phyloP scores from a whole-genome alignment of 2,797 vertebrate species.

The Gephyroberyx darwinii region DNA sequence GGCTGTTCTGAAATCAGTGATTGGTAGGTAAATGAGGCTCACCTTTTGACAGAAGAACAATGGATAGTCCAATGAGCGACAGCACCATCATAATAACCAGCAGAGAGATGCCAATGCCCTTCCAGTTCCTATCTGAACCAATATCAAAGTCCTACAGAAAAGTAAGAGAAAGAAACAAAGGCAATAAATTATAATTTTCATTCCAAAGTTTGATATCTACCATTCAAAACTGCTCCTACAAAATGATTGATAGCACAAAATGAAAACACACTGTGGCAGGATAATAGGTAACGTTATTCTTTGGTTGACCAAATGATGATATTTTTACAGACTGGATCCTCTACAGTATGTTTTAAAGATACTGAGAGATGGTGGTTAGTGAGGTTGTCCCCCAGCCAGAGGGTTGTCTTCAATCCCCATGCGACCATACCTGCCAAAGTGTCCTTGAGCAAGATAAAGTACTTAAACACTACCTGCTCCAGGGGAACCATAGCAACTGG shows the following conservation, averaged over 20 bases:
- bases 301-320: background rate
- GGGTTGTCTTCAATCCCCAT: too few relatives aligned
- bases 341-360: too few relatives aligned
- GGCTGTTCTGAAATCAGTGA: background rate
- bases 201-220: background rate
- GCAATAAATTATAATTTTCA: background rate
- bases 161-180: constrained; percentile 10
- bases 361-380: too few relatives aligned
- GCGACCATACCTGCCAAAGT: background rate
- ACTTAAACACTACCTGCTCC: background rate
- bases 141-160: constrained; percentile 71
- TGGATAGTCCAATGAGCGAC: constrained; percentile 80
- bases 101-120: constrained; percentile 82
- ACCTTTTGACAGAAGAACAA: constrained; percentile 81
- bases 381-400: too few relatives aligned
- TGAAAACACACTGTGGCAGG: background rate
- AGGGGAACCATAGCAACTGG: background rate
- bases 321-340: background rate
- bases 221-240: background rate
- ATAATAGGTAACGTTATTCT: background rate
- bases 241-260: background rate
- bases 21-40: constrained; percentile 1
- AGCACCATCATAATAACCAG: constrained; percentile 78
- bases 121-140: constrained; percentile 80
- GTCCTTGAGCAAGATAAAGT: constrained; percentile 1